Evolutionary conservation across 2,113 vertebrate species (phyloP).

Genomic region (Lagopus leucura): DNA sequence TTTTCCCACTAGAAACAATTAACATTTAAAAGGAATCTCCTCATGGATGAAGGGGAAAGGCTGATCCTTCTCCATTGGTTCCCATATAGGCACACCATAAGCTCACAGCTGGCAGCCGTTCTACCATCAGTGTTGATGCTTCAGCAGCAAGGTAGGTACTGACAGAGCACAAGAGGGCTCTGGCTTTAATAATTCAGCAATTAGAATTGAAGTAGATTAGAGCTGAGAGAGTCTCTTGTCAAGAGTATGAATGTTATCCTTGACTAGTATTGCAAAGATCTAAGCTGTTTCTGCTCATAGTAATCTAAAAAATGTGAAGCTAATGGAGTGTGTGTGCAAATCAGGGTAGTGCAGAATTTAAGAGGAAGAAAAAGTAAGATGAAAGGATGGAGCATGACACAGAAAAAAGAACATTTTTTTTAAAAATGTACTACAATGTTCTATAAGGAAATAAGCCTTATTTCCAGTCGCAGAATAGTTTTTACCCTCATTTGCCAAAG

Average conservation of each 20-base stretch:
- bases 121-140: background rate
- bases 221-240: constrained; percentile 22
- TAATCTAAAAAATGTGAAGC: constrained; percentile 32
- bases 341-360: background rate
- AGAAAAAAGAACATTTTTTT: background rate
- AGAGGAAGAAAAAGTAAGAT: background rate
- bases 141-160: constrained; percentile 17
- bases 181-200: constrained; percentile 14
- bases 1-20: background rate
- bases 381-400: background rate
- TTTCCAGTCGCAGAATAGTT: background rate
- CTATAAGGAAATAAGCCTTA: constrained; percentile 14
- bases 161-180: background rate
- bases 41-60: background rate
- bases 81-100: background rate
- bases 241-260: constrained; percentile 42
- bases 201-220: constrained; percentile 44
- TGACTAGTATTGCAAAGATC: constrained; percentile 49
- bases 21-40: background rate
- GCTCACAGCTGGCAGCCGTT: background rate
- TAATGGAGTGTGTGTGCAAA: background rate
- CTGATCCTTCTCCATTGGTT: background rate
- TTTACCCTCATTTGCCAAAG: constrained; percentile 23
- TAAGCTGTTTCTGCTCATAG: constrained; percentile 19
- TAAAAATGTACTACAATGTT: background rate